phyloP scores from a whole-genome alignment of 1,140 invertebrate species.

The Temnothorax longispinosus region DNA sequence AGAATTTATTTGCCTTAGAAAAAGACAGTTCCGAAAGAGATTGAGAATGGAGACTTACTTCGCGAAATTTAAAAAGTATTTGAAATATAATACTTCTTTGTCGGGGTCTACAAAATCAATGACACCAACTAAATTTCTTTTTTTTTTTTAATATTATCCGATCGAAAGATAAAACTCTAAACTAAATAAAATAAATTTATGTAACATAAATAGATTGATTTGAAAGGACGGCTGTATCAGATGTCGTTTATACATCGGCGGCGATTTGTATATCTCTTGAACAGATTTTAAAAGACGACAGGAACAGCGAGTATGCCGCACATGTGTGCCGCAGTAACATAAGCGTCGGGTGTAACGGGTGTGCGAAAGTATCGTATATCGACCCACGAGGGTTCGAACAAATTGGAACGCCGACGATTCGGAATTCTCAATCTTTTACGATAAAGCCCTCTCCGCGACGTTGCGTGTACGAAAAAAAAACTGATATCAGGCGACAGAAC shows the following conservation, averaged over 20 bases:
- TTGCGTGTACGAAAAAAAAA: constrained; percentile 11
- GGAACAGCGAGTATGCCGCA: neutral
- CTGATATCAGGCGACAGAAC: constrained; percentile 17
- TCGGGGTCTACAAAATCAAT: neutral
- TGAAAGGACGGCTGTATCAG: neutral
- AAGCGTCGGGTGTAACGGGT: constrained; percentile 22
- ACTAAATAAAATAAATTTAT: neutral
- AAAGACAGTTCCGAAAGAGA: neutral
- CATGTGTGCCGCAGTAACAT: constrained; percentile 10
- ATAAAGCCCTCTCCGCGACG: neutral
- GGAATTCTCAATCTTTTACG: constrained; percentile 12
- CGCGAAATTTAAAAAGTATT: neutral
- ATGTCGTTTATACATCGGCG: neutral
- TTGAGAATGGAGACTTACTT: neutral
- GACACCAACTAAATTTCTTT: neutral
- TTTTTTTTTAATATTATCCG: neutral
- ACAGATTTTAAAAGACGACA: constrained; percentile 13
- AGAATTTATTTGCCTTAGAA: neutral
- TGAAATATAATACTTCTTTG: neutral
- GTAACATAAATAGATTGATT: neutral
- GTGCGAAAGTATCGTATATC: constrained; percentile 2
- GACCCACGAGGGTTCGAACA: neutral
- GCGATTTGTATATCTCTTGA: neutral
- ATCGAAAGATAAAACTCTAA: neutral
- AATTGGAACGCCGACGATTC: constrained; percentile 10